phyloP scores from a whole-genome alignment of 2,113 vertebrate species.

The Pseudopodoces humilis region DNA sequence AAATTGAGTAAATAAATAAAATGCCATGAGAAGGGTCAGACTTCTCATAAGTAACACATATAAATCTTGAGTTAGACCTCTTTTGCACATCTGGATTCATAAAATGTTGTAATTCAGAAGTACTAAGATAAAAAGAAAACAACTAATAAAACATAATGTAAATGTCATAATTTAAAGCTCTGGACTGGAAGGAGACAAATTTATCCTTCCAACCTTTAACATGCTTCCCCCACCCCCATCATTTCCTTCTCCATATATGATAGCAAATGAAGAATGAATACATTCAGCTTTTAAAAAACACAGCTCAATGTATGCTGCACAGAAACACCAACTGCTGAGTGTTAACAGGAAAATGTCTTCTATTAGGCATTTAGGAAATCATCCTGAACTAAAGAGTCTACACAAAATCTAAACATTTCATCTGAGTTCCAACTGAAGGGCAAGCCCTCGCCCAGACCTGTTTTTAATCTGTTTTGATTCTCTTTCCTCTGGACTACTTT shows the following conservation, averaged over 20 bases:
- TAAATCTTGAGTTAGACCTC: background rate
- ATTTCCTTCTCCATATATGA: background rate
- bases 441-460: background rate
- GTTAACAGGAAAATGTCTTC: background rate
- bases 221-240: background rate
- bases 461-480: background rate
- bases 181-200: background rate
- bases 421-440: background rate
- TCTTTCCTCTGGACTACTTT: background rate
- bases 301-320: background rate
- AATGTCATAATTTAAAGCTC: background rate
- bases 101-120: background rate
- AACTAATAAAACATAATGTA: background rate
- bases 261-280: background rate
- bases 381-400: background rate
- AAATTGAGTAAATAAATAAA: background rate
- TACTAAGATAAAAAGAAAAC: background rate
- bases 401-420: background rate
- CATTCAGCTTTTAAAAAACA: background rate
- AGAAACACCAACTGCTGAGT: background rate
- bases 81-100: background rate
- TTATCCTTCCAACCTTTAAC: background rate
- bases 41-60: background rate
- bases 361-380: background rate
- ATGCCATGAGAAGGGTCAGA: background rate